Conservation (phyloP, 2,113 vertebrate species). For the Heterotis niloticus region DNA sequence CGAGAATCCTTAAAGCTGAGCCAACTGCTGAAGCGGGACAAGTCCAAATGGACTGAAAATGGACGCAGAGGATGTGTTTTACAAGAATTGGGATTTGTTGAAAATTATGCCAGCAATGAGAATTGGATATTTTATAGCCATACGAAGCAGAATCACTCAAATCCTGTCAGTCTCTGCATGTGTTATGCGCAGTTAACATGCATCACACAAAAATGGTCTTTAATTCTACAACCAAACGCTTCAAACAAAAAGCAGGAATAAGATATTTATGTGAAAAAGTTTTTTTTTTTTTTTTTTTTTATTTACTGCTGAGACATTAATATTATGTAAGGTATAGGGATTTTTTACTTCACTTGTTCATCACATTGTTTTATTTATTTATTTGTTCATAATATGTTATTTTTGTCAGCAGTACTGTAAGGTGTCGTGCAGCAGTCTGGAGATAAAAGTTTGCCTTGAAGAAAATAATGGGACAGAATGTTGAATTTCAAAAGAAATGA, state of each 20-base stretch:
- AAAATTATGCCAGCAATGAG: too few species aligned
- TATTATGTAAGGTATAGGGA: too few species aligned
- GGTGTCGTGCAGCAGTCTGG: not conserved
- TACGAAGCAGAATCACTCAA: too few species aligned
- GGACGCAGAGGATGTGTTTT: not conserved
- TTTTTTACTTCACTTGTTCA: not conserved
- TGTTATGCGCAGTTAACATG: too few species aligned
- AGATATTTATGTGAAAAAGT: too few species aligned
- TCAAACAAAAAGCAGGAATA: not conserved
- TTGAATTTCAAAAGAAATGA: not conserved
- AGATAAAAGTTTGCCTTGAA: not conserved
- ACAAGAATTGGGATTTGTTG: too few species aligned
- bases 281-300: too few species aligned
- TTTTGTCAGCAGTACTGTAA: not conserved
- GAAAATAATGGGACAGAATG: not conserved
- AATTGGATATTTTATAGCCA: too few species aligned
- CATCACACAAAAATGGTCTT: too few species aligned
- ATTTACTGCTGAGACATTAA: too few species aligned
- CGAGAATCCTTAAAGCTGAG: constrained; percentile 13
- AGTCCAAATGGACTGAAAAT: constrained; percentile 12
- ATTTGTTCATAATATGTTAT: not conserved
- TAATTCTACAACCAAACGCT: too few species aligned
- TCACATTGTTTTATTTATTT: not conserved
- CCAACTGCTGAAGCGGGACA: constrained; percentile 17
- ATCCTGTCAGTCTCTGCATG: too few species aligned